Conservation (phyloP, 2,113 vertebrate genomes). For the Chunga burmeisteri region DNA sequence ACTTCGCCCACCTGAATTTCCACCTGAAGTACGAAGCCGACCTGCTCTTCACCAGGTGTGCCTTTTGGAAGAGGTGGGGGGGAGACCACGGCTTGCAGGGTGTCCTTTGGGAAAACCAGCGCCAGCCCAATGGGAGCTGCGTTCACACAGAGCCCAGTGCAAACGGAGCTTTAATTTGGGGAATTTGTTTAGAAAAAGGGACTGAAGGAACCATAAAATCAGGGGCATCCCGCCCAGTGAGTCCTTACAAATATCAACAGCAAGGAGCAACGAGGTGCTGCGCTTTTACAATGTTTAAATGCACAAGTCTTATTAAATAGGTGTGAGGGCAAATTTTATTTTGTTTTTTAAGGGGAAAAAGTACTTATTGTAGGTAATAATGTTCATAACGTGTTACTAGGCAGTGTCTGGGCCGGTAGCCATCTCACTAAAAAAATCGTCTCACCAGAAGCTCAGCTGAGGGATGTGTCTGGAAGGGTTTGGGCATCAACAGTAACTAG, state of each 20-base stretch:
- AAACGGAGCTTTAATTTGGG: neutral
- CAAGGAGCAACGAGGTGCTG: accelerated
- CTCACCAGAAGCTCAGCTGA: neutral
- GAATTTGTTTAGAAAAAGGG: neutral
- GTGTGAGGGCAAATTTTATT: neutral
- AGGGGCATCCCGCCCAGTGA: accelerated
- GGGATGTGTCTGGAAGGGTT: neutral
- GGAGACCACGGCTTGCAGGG: accelerated
- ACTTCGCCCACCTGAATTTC: constrained; percentile 78
- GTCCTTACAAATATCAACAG: neutral
- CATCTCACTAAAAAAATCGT: neutral
- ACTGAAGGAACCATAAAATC: neutral
- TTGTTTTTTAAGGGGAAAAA: neutral
- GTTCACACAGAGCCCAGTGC: neutral
- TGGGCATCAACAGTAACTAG: neutral
- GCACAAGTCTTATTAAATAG: neutral
- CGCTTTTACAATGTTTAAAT: accelerated
- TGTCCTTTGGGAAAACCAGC: neutral
- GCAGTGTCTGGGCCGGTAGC: neutral
- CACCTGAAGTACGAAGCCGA: constrained; percentile 88
- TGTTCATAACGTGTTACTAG: neutral
- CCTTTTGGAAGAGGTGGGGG: neutral
- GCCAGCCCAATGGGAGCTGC: neutral
- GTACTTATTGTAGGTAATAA: neutral
- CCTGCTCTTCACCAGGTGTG: constrained; percentile 92